Evolutionary conservation across 2,888 invertebrate species (phyloP).

Genomic region (Eupithecia insigniata): DNA sequence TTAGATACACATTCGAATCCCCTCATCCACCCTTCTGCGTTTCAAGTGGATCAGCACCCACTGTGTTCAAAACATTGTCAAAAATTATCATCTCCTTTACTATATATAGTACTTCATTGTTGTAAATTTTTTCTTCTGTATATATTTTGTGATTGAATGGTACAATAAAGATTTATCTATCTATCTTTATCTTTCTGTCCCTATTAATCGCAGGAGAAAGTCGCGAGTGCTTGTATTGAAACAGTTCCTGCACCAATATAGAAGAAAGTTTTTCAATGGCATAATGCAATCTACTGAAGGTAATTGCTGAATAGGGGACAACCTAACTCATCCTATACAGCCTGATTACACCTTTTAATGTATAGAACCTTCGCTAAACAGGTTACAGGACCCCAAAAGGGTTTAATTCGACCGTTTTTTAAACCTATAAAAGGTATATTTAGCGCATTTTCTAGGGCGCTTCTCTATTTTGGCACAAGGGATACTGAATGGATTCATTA

Average conservation of each 20-base stretch:
- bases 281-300: background rate
- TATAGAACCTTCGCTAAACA: background rate
- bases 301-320: background rate
- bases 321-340: background rate
- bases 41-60: background rate
- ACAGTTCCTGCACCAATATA: background rate
- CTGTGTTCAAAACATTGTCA: background rate
- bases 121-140: too few relatives aligned
- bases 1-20: background rate
- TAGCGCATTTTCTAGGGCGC: conserved; percentile 3
- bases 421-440: background rate
- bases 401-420: background rate
- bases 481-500: conserved; percentile 10
- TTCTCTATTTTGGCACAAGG: conserved; percentile 7
- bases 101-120: background rate
- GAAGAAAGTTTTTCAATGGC: background rate
- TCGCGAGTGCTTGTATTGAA: background rate
- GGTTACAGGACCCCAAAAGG: background rate
- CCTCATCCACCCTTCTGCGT: background rate
- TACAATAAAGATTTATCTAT: too few relatives aligned
- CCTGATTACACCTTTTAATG: conserved; percentile 5
- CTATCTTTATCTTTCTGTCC: too few relatives aligned
- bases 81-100: background rate
- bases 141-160: too few relatives aligned
- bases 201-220: too few relatives aligned